Evolutionary conservation across 2,797 vertebrate genomes (phyloP), one percentile per base, ranked within the genome.

Genomic region (Tiaroga cobitis): DNA sequence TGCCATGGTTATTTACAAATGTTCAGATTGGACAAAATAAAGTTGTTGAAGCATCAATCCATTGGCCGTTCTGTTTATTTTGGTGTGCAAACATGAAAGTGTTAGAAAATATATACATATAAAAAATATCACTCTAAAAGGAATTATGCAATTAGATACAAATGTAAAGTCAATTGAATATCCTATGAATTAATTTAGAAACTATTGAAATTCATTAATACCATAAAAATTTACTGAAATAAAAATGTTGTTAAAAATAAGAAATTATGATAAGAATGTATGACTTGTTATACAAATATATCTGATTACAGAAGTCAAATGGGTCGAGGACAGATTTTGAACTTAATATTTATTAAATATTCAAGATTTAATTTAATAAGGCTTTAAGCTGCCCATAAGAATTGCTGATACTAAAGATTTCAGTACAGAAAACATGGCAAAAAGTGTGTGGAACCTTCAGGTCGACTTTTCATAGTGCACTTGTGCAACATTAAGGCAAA

Each of bases 21-120:
- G 97, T 97, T 96, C 94, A 87, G 94, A 95, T 93, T 94, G 94
- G 98, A 97, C 97, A 98, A 97, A 98, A 98, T 98, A 99, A 99
- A 98, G 96, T 97, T 97, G 96, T 98, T 99, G 94, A 97, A 98
- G 97, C 97, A 99, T 96, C 97, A 4, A 24, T 81, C 21, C 19
- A 59, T 32, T 70, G 49, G 39, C 56, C 81, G 80, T 21, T 63
- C 54, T 32, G 67, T 86, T 81, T 80, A 69, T 74, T 82, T 49
- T 32, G 10, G 56, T 4, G 56, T 10, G 4, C 51, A 63, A 46
- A 18, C 39, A 18, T 29, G 0, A 49, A 79, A 61, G 19, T n/a
- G 16, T 34, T 56, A 11, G 51, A 61, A 41, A 46, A 46, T 43
- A 11, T 46, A 49, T 19, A 3, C 24, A 49, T 19, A 51, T 4